Evolutionary conservation across 2,888 invertebrate genomes (phyloP).

Genomic region (Phlogophora meticulosa): DNA sequence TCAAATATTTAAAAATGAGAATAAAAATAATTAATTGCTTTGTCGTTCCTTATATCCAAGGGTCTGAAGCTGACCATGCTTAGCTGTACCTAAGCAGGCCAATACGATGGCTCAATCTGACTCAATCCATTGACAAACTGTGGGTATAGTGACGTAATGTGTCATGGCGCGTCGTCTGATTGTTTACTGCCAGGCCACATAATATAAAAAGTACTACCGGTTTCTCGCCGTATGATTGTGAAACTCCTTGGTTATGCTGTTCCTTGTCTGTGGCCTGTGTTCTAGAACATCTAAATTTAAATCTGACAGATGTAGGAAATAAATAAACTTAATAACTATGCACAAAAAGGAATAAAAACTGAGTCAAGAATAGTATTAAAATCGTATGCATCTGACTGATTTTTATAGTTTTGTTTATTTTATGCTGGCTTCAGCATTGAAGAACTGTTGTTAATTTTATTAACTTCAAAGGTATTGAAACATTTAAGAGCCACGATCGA

Average conservation of each 20-base stretch:
- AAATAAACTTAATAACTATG: too few relatives aligned
- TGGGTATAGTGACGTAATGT: slow-evolving; percentile 31
- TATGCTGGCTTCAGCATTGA: too few relatives aligned
- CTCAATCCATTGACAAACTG: slow-evolving; percentile 22
- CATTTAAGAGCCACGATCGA: background rate
- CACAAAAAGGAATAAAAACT: too few relatives aligned
- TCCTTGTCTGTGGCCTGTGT: slow-evolving; percentile 28
- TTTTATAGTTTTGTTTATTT: too few relatives aligned
- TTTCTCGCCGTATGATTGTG: slow-evolving; percentile 23
- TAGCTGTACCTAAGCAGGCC: background rate
- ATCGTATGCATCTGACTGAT: too few relatives aligned
- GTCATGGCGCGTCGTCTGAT: slow-evolving; percentile 27
- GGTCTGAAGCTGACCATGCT: background rate
- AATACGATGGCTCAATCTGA: slow-evolving; percentile 14
- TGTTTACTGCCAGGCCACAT: slow-evolving; percentile 24
- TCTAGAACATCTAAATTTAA: slow-evolving; percentile 10
- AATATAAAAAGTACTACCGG: slow-evolving; percentile 12
- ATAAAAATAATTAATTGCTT: too few relatives aligned
- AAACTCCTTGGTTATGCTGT: slow-evolving; percentile 33
- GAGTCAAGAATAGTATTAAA: too few relatives aligned
- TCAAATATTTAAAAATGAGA: too few relatives aligned
- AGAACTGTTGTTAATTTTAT: too few relatives aligned
- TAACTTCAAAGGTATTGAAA: too few relatives aligned
- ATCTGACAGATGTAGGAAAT: background rate
- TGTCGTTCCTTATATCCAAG: too few relatives aligned